Evolutionary conservation across 2,888 invertebrate genomes (phyloP).

Genomic region (Xylota segnis): DNA sequence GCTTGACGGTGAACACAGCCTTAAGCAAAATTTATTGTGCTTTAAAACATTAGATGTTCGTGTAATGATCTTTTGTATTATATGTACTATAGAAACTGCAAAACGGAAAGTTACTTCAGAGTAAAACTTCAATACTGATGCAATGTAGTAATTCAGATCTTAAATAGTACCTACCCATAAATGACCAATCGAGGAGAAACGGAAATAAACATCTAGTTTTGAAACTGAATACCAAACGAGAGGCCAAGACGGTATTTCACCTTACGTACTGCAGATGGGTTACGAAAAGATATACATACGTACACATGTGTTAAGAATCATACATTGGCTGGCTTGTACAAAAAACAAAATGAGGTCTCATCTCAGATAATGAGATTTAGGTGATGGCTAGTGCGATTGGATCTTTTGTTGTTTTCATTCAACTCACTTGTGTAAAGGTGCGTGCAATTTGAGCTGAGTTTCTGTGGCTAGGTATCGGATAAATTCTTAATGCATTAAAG

Average conservation of each 20-base stretch:
- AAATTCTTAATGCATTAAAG: background rate
- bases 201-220: slow-evolving; percentile 57
- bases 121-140: no score
- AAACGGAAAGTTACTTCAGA: no score
- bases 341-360: slow-evolving; percentile 46
- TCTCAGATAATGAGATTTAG: slow-evolving; percentile 59
- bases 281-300: slow-evolving; percentile 46
- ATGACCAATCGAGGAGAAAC: slow-evolving; percentile 30
- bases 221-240: slow-evolving; percentile 48
- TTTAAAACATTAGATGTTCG: background rate
- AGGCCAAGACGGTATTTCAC: slow-evolving; percentile 51
- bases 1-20: no score
- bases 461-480: background rate
- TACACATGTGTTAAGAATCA: slow-evolving; percentile 33
- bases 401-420: slow-evolving; percentile 5
- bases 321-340: slow-evolving; percentile 22
- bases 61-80: no score
- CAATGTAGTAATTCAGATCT: background rate
- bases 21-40: no score
- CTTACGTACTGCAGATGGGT: slow-evolving; percentile 41
- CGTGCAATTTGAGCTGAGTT: slow-evolving; percentile 36
- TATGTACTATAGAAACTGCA: no score
- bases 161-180: background rate
- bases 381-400: slow-evolving; percentile 59
- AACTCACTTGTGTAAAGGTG: slow-evolving; percentile 45